phyloP scores from a whole-genome alignment of 2,797 vertebrate species.

The Phalloptychus januarius region DNA sequence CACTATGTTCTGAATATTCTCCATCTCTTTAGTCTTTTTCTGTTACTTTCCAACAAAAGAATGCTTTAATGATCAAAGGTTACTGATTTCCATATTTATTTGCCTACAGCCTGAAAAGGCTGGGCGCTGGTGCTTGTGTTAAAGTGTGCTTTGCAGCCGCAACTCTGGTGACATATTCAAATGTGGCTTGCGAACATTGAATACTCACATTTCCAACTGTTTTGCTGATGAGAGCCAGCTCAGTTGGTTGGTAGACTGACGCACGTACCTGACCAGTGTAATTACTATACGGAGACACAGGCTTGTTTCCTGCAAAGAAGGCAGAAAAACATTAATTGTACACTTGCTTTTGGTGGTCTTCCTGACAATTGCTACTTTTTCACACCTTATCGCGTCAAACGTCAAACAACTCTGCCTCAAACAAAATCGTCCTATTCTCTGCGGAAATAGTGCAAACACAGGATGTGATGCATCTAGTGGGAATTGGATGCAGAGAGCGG shows the following conservation, averaged over 20 bases:
- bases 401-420: conserved; percentile 16
- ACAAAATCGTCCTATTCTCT: conserved; percentile 29
- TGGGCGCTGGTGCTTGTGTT: not conserved
- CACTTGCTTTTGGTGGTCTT: not conserved
- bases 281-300: conserved; percentile 91
- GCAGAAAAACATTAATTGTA: conserved; percentile 3
- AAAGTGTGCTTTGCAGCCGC: not conserved
- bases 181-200: not conserved
- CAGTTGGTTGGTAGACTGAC: conserved; percentile 94
- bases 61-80: not conserved
- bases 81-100: conserved; percentile 22
- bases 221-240: conserved; percentile 93
- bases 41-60: not conserved
- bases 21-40: not conserved
- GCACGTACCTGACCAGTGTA: conserved; percentile 91
- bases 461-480: conserved; percentile 27
- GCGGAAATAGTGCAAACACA: conserved; percentile 60
- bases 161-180: not conserved
- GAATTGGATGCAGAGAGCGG: conserved; percentile 25
- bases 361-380: not conserved
- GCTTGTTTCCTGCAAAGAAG: conserved; percentile 81
- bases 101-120: not conserved
- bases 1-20: not conserved
- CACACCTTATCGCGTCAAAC: not conserved
- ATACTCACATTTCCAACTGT: conserved; percentile 74